Evolutionary conservation across 92 coral and sea anemone species (phyloP).

Genomic region (Nematostella vectensis): DNA sequence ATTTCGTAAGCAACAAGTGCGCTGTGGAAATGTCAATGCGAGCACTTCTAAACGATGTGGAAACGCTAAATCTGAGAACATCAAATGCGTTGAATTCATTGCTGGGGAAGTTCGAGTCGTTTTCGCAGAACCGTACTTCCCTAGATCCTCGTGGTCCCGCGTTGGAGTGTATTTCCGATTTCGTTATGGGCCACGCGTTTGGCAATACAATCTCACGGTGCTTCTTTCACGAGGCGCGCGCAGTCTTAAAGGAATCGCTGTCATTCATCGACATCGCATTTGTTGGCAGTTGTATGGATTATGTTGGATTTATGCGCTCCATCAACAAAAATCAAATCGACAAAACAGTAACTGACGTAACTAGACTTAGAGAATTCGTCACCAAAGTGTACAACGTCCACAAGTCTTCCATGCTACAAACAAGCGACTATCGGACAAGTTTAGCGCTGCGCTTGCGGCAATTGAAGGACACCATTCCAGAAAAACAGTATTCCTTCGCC

Average conservation of each 20-base stretch:
- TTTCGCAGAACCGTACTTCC: not conserved
- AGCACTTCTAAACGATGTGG: constrained; percentile 2
- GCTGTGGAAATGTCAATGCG: constrained; percentile 24
- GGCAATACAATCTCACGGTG: constrained; percentile 17
- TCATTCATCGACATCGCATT: constrained; percentile 2
- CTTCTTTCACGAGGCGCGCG: constrained; percentile 29
- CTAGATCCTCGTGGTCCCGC: constrained; percentile 14
- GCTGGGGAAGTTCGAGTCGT: not conserved
- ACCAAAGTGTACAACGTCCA: constrained; percentile 25
- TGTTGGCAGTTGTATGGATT: constrained; percentile 25
- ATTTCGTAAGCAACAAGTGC: constrained; percentile 24
- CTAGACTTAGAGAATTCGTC: constrained; percentile 16
- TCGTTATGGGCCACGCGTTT: constrained; percentile 19
- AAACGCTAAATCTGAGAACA: not conserved
- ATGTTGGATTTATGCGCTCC: constrained; percentile 17
- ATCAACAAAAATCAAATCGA: constrained; percentile 1
- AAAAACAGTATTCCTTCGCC: not conserved
- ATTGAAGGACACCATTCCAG: constrained; percentile 3
- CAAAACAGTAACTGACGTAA: not conserved
- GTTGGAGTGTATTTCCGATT: constrained; percentile 9
- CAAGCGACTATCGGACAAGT: constrained; percentile 4
- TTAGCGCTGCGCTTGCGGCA: constrained; percentile 12
- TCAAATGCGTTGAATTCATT: constrained; percentile 6
- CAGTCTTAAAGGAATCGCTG: constrained; percentile 1
- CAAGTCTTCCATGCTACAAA: constrained; percentile 5